Evolutionary conservation across 2,888 invertebrate genomes (phyloP).

Genomic region (Bembecia ichneumoniformis): DNA sequence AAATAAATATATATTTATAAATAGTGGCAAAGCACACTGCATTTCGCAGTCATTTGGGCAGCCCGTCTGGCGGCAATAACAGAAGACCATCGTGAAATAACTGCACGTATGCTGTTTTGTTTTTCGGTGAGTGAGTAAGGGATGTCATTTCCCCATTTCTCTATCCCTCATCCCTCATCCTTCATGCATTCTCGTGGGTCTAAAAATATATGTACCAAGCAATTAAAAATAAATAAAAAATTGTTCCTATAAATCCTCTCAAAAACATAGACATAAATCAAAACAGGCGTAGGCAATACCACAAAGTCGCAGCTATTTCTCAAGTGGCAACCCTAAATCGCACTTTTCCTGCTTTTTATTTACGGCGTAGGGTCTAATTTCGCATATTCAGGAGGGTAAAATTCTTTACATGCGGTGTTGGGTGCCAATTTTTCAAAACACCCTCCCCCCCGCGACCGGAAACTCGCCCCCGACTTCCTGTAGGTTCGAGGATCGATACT

Average conservation of each 20-base stretch:
- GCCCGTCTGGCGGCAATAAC: too few relatives aligned
- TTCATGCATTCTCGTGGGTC: too few relatives aligned
- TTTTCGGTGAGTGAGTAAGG: too few relatives aligned
- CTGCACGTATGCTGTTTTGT: too few relatives aligned
- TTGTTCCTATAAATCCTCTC: not conserved
- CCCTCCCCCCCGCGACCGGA: slow-evolving; percentile 45
- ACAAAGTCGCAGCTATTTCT: slow-evolving; percentile 25
- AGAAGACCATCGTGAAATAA: too few relatives aligned
- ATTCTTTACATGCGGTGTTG: slow-evolving; percentile 34
- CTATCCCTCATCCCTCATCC: too few relatives aligned
- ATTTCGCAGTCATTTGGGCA: too few relatives aligned
- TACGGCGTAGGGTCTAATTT: slow-evolving; percentile 26
- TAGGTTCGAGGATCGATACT: slow-evolving; percentile 63
- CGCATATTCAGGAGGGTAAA: slow-evolving; percentile 24
- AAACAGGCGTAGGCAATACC: slow-evolving; percentile 25
- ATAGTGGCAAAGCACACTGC: too few relatives aligned
- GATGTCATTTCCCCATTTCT: too few relatives aligned
- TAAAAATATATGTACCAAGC: too few relatives aligned
- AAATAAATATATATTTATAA: too few relatives aligned
- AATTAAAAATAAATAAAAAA: too few relatives aligned
- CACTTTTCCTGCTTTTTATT: slow-evolving; percentile 18
- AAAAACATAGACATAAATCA: slow-evolving; percentile 32
- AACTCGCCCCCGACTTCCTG: slow-evolving; percentile 56
- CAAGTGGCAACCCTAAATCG: slow-evolving; percentile 12
- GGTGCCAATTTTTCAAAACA: slow-evolving; percentile 72